Evolutionary conservation across 2,888 invertebrate species (phyloP).

Genomic region (Hirudinaria manillensis): DNA sequence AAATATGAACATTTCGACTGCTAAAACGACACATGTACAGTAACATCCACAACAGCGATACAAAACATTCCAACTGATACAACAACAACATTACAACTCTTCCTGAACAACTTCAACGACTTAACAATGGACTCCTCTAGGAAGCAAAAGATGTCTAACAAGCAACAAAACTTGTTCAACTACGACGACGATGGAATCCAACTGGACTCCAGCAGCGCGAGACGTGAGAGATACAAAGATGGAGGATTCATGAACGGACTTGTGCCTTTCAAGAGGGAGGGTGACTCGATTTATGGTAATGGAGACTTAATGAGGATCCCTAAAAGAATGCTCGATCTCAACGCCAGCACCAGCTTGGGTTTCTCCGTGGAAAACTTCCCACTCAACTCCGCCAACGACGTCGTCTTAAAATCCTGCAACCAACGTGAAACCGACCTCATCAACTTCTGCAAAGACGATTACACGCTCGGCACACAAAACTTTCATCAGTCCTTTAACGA

Average conservation of each 20-base stretch:
- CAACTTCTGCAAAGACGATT: conserved; percentile 2
- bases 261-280: background rate
- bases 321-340: background rate
- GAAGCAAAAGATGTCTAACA: background rate
- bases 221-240: too few relatives aligned
- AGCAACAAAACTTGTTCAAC: background rate
- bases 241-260: background rate
- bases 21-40: too few relatives aligned
- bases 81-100: too few relatives aligned
- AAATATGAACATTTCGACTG: too few relatives aligned
- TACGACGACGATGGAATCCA: background rate
- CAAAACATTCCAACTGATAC: too few relatives aligned
- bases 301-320: conserved; percentile 11
- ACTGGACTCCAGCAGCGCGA: too few relatives aligned
- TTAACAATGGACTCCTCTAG: too few relatives aligned
- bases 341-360: background rate
- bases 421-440: background rate
- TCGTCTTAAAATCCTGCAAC: background rate
- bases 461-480: background rate
- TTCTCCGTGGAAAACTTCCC: background rate
- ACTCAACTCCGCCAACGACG: background rate
- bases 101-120: too few relatives aligned
- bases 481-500: background rate
- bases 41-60: too few relatives aligned
- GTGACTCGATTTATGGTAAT: background rate